Base-by-base conservation (phyloP, 2,113 vertebrate genomes). In the Pedetes capensis region DNA sequence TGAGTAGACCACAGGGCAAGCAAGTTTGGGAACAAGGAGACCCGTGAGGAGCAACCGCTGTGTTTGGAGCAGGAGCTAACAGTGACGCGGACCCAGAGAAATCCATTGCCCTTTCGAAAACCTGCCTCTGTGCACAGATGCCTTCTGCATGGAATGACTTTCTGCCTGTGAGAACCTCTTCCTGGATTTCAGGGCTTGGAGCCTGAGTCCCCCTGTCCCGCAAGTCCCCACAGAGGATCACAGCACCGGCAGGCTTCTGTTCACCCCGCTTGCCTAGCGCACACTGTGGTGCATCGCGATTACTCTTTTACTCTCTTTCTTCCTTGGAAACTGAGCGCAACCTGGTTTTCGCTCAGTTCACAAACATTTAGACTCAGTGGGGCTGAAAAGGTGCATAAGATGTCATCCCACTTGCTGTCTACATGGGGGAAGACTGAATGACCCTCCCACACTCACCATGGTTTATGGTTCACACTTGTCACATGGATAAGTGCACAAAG, bases 181-280 rank as follows among this genome's bases (percentile, higher is more conserved):
- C 3, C 51, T 12, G 0, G 23, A 49, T 89, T 25, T 72, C 66
- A 37, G 68, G 27, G 25, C 68, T 55, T 42, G 13, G 80, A 2
- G 16, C 25, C 8, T 1, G 29, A 3, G 34, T 20, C 44, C 42
- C 34, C 27, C 4, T 1, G 8, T 27, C 23, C 63, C 74, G 42
- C 3, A 3, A 6, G n/a, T 57, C 71, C 42, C 53, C 83, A 16
- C 0, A 6, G 63, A 49, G 32, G 69, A 39, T 17, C 0, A 1
- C 1, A 8, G 6, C 8, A 4, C 44, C 57, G 11, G 3, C 9
- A 1, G 57, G 25, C 0, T 23, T 27, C 53, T 37, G 17, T 22
- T 11, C 20, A 7, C 27, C 44, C 25, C 14, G n/a, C 37, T 27
- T 22, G 12, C 57, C 10, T 1, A 1, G 27, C 42, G 11, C 27